Evolutionary conservation across 2,113 vertebrate genomes (phyloP).

Genomic region (Erpornis zantholeuca): DNA sequence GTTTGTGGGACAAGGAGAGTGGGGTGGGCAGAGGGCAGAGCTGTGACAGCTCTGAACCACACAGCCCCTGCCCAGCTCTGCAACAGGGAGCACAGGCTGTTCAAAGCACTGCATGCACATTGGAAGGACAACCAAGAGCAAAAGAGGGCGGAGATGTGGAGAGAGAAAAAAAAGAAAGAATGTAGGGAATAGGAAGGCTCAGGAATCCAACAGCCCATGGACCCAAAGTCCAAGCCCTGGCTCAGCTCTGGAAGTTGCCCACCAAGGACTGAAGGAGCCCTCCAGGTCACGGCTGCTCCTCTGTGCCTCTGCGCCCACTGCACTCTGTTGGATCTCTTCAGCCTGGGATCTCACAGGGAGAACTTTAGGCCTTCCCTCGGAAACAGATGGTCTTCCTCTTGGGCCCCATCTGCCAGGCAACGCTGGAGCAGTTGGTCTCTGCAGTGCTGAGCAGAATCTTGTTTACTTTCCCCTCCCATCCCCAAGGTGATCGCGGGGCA

Average conservation of each 20-base stretch:
- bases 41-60: not conserved
- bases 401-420: constrained; percentile 62
- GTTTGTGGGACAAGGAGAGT: not conserved
- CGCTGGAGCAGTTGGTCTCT: constrained; percentile 21
- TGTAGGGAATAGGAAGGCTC: not conserved
- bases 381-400: constrained; percentile 49
- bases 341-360: not conserved
- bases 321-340: not conserved
- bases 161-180: not conserved
- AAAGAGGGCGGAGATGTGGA: not conserved
- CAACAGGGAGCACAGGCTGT: fast-evolving
- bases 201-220: not conserved
- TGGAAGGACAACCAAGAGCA: not conserved
- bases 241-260: not conserved
- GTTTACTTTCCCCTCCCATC: constrained; percentile 35
- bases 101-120: fast-evolving
- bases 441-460: constrained; percentile 20
- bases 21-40: not conserved
- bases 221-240: not conserved
- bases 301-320: not conserved
- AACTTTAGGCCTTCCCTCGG: not conserved
- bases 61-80: not conserved
- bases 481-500: not conserved
- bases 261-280: not conserved
- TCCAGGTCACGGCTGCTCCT: not conserved